Base-by-base conservation (phyloP, 1,140 invertebrate genomes). In the Halesus radiatus region DNA sequence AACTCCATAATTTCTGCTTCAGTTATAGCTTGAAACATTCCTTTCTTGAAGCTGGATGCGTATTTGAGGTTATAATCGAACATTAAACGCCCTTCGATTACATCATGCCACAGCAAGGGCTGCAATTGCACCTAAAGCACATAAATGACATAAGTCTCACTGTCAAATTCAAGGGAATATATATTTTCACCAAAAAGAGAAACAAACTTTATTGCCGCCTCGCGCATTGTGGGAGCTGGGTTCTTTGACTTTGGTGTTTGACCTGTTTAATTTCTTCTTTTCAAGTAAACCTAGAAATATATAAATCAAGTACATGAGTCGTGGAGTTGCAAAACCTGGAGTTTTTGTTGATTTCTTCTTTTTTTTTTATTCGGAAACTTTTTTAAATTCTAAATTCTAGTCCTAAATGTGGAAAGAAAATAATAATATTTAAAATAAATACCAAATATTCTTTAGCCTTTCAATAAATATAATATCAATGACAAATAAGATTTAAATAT, bases 1-100 rank as follows among this genome's bases (percentile, higher is more conserved):
- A 92, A 91, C 85, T 96, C 94, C 88, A 96, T 91, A 2, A 95
- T 85, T 86, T 94, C 93, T 0, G 93, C 93, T 87, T 96, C 95
- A 7, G 92, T 92, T 80, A 97, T 93, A 2, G 93, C 90, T 77
- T 94, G 91, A 80, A 94, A 94, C 7, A 97, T 87, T 54, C 93
- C 88, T 29, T 89, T 86, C 80, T 92, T 88, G 75, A 95, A 93
- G 86, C 95, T 94, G 0, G 94, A 86, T 32, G 90, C 85, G 84
- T 94, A 94, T 72, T 91, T 88, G 37, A 94, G 84, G 3, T 91
- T 89, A 78, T 92, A 91, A 81, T 95, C 94, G 52, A 92, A 88
- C 64, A 95, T 88, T 26, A 94, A 89, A 16, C 91, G 90, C 58
- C 92, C 68, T 13, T 81, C 37, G 16, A 58, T 56, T 22, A 80